Conservation (phyloP, 2,888 invertebrate genomes). For the Ferdinandea cuprea region DNA sequence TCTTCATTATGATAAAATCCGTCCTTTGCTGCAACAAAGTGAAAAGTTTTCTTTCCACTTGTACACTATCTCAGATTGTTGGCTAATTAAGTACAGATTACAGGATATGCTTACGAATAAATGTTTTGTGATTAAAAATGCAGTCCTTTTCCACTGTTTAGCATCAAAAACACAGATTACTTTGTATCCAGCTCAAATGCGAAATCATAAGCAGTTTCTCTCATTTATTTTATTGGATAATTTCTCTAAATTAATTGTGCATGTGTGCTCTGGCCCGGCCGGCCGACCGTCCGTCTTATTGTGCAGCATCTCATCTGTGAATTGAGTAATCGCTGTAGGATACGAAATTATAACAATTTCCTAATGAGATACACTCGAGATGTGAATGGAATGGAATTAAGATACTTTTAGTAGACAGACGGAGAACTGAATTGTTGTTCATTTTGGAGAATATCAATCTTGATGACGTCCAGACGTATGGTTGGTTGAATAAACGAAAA, state of each 20-base stretch:
- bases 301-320: neutral
- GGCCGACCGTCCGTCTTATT: too few species aligned
- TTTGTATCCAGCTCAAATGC: too few species aligned
- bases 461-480: neutral
- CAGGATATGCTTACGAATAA: conserved; percentile 37
- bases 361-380: conserved; percentile 29
- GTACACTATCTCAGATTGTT: conserved; percentile 38
- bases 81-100: conserved; percentile 64
- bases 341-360: conserved; percentile 18
- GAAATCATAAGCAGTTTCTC: conserved; percentile 11
- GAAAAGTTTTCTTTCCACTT: conserved; percentile 15
- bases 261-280: too few species aligned
- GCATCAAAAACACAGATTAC: neutral
- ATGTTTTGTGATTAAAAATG: conserved; percentile 29
- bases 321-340: conserved; percentile 24
- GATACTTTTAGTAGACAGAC: conserved; percentile 10
- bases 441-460: conserved; percentile 3
- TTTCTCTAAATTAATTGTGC: conserved; percentile 14
- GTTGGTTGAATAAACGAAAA: neutral
- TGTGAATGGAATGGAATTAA: neutral
- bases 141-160: neutral
- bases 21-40: conserved; percentile 3
- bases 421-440: neutral
- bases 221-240: conserved; percentile 34
- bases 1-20: conserved; percentile 45